These are phyloP conservation scores for Enteromius viviparus DNA, from an alignment of 2,797 vertebrate species.

Conservation along the genomic window DNA sequence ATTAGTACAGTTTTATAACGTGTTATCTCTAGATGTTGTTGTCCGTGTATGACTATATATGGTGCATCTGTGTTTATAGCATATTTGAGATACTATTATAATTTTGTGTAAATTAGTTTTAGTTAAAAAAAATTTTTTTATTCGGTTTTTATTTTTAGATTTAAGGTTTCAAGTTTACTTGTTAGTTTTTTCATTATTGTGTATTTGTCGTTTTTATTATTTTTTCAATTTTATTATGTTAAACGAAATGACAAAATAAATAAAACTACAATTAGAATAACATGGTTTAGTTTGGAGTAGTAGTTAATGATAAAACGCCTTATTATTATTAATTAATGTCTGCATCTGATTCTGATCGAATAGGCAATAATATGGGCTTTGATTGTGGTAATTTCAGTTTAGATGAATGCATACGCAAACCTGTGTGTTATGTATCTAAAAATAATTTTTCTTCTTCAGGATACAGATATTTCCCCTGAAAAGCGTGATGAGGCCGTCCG, in stretches of 20 bases:
- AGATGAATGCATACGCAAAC: not conserved
- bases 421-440: not conserved
- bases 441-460: slow-evolving; percentile 72
- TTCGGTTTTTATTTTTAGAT: not conserved
- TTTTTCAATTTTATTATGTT: no score
- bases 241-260: no score
- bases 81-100: not conserved
- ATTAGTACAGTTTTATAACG: not conserved
- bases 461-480: slow-evolving; percentile 91
- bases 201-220: not conserved
- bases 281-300: not conserved
- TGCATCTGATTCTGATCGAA: not conserved
- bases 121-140: fast-evolving
- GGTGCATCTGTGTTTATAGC: not conserved
- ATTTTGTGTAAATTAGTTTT: not conserved
- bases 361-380: no score
- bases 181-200: not conserved
- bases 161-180: not conserved
- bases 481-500: slow-evolving; percentile 95
- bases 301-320: not conserved
- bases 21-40: not conserved
- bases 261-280: not conserved
- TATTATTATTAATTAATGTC: not conserved
- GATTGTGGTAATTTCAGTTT: not conserved
- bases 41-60: not conserved